Conservation (phyloP, 1,140 invertebrate species). For the Scaptodrosophila lebanonensis region DNA sequence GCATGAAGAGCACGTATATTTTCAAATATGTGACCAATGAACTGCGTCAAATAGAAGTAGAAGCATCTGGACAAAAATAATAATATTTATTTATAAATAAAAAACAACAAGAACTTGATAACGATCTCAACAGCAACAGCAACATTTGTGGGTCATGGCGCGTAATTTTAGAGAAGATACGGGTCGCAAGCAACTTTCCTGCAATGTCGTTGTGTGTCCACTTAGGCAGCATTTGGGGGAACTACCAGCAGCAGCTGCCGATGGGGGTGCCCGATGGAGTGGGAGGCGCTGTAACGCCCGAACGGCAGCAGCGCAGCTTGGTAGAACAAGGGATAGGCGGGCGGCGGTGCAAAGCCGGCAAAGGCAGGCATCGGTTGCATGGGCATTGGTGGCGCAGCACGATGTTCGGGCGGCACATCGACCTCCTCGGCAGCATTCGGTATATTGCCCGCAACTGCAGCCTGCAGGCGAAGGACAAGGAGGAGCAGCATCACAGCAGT, state of each 20-base stretch:
- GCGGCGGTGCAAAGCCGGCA: constrained; percentile 38
- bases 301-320: constrained; percentile 65
- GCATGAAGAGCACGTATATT: constrained; percentile 30
- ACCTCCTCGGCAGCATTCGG: constrained; percentile 46
- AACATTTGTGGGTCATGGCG: constrained; percentile 4
- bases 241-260: neutral
- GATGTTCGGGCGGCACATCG: constrained; percentile 48
- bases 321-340: constrained; percentile 39
- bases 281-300: constrained; percentile 43
- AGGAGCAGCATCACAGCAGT: constrained; percentile 1
- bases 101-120: constrained; percentile 24
- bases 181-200: constrained; percentile 2
- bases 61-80: neutral
- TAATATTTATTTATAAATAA: constrained; percentile 3
- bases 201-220: neutral
- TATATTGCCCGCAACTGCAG: constrained; percentile 28
- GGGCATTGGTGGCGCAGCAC: constrained; percentile 23
- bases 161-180: constrained; percentile 5
- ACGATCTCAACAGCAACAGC: constrained; percentile 19
- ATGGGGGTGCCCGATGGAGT: neutral
- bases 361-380: constrained; percentile 10
- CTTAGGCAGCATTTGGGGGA: constrained; percentile 19
- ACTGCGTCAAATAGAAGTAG: constrained; percentile 14
- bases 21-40: constrained; percentile 1
- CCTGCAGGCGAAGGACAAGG: neutral